Base-by-base conservation (phyloP, 1,140 invertebrate species). In the Metopolophium dirhodum region DNA sequence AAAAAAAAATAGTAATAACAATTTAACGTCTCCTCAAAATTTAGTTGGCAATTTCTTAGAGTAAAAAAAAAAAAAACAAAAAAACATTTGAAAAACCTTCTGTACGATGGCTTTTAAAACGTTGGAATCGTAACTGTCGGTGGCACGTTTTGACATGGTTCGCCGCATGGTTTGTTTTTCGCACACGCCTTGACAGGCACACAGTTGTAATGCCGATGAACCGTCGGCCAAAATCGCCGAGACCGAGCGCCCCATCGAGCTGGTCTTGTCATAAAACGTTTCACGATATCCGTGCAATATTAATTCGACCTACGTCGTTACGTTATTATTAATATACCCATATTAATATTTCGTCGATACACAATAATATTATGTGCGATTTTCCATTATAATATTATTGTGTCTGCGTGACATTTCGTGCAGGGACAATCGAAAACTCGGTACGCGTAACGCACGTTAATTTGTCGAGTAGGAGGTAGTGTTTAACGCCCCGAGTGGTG, bases 381-480 rank as follows among this genome's bases (percentile, higher is more conserved):
- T 77, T n/a, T 77, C n/a, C 61, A 77, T 77, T 18, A 77, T 7
- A 22, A 51, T 51, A 18, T 6, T 57, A 57, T 37, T 37, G 1
- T 6, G 61, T 23, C 30, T 1, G 37, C 37, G 37, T 30, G 41
- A 85, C 41, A 22, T 88, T 88, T 54, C n/a, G 87, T 35, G 23
- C 87, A 22, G 87, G 87, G 87, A 88, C 87, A 51, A 51, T 54
- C 47, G 47, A 54, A 51, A 35, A 88, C n/a, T 9, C 47, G 47
- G 7, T 23, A 88, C 87, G 47, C 87, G 87, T 54, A n/a, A 35
- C 47, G 87, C 87, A 88, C 87, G 47, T 88, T n/a, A 77, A 77
- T 77, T n/a, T n/a, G 57, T 26, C 57, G 57, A 37, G 37, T 37
- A 37, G 37, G 37, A 37, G 37, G 37, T 37, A 37, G 57, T 61